A percentile compares a stretch with the other conserved stretches of the same genome.
Conservation (phyloP, 1,140 invertebrate species). For the Ptiloglossa arizonensis region DNA sequence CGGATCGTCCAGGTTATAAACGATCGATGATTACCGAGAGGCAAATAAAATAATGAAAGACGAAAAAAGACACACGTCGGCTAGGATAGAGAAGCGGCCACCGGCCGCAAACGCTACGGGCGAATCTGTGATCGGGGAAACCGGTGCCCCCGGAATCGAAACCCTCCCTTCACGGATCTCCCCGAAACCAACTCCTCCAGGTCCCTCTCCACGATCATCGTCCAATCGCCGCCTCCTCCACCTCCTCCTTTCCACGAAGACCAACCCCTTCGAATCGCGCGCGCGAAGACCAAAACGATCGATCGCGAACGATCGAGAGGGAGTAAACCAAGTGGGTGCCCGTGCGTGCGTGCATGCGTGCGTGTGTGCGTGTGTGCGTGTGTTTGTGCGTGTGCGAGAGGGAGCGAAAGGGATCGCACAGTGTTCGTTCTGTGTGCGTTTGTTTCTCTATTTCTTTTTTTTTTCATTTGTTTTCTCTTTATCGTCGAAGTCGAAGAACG, state of each 20-base stretch:
- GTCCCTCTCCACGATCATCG: not conserved
- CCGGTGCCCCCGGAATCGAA: not conserved
- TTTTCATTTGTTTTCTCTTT: not conserved
- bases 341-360: not conserved
- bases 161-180: not conserved
- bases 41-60: not conserved
- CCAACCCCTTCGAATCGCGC: not conserved
- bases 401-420: not conserved
- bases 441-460: not conserved
- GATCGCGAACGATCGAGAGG: not conserved
- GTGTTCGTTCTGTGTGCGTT: too few species aligned
- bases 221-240: not conserved
- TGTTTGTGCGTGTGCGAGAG: not conserved
- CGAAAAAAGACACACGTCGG: not conserved
- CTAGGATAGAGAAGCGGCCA: conserved; percentile 5
- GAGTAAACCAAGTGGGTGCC: not conserved
- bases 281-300: not conserved
- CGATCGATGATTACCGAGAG: conserved; percentile 36
- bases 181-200: too few species aligned
- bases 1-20: conserved; percentile 38
- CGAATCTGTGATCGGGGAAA: not conserved
- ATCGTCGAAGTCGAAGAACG: not conserved
- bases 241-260: not conserved
- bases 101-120: not conserved
- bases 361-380: not conserved